phyloP scores from a whole-genome alignment of 2,888 invertebrate genomes.

The Theodoxus fluviatilis region DNA sequence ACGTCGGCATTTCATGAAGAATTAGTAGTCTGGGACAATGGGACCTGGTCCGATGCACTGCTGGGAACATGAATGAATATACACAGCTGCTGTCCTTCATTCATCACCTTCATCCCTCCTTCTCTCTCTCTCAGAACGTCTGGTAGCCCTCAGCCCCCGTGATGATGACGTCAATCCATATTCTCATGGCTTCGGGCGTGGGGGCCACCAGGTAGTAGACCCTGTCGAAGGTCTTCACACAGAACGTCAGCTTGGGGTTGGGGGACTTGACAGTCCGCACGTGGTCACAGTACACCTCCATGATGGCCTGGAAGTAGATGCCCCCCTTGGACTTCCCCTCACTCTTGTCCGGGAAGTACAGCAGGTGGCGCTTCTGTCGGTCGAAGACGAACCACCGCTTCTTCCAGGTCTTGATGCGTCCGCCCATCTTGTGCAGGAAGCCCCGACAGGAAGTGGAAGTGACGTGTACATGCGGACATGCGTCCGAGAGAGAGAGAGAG shows the following conservation, averaged over 20 bases:
- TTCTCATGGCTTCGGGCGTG: slow-evolving; percentile 89
- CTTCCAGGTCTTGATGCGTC: slow-evolving; percentile 78
- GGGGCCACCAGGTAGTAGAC: slow-evolving; percentile 92
- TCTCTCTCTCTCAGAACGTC: too few relatives aligned
- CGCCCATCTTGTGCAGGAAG: slow-evolving; percentile 87
- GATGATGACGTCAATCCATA: slow-evolving; percentile 96
- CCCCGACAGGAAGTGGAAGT: slow-evolving; percentile 86
- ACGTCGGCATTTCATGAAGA: too few relatives aligned
- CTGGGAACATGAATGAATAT: too few relatives aligned
- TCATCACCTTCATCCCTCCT: too few relatives aligned
- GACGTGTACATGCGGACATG: slow-evolving; percentile 86
- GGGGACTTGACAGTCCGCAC: slow-evolving; percentile 90
- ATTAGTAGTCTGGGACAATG: too few relatives aligned
- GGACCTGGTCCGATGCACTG: too few relatives aligned
- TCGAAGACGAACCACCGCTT: slow-evolving; percentile 97
- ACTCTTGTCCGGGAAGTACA: slow-evolving; percentile 89
- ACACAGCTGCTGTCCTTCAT: too few relatives aligned
- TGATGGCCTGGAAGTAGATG: slow-evolving; percentile 79
- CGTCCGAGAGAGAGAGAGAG: slow-evolving; percentile 66
- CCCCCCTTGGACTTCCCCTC: slow-evolving; percentile 87
- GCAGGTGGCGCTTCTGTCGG: slow-evolving; percentile 79
- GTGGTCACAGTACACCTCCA: slow-evolving; percentile 96
- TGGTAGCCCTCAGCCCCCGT: slow-evolving; percentile 91
- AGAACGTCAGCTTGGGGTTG: slow-evolving; percentile 89
- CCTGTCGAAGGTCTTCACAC: slow-evolving; percentile 89